Conservation (phyloP, 2,888 invertebrate genomes). For the Unio delphinus region DNA sequence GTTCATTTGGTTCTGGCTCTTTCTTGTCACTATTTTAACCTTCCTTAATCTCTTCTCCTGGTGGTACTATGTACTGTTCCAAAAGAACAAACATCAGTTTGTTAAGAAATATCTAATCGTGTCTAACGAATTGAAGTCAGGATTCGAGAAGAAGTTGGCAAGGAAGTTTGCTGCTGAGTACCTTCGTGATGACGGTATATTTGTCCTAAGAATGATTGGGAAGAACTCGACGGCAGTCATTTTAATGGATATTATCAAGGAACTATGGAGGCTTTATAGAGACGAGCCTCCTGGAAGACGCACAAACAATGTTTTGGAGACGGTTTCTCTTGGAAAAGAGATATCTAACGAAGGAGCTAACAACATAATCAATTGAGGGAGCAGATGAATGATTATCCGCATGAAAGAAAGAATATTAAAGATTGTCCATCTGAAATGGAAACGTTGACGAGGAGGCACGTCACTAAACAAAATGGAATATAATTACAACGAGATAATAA, state of each 20-base stretch:
- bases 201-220: conserved; percentile 45
- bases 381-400: too few relatives aligned
- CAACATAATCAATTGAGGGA: too few relatives aligned
- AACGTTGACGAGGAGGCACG: too few relatives aligned
- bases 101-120: conserved; percentile 43
- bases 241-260: conserved; percentile 37
- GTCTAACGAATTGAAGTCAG: conserved; percentile 28
- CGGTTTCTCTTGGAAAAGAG: too few relatives aligned
- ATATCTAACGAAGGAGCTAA: too few relatives aligned
- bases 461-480: too few relatives aligned
- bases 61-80: conserved; percentile 44
- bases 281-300: conserved; percentile 14
- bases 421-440: too few relatives aligned
- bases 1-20: conserved; percentile 54
- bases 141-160: conserved; percentile 45
- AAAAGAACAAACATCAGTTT: conserved; percentile 35
- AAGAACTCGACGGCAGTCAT: conserved; percentile 51
- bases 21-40: conserved; percentile 35
- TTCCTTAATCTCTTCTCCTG: conserved; percentile 42
- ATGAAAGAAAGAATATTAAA: too few relatives aligned
- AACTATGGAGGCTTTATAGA: conserved; percentile 45
- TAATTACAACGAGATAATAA: too few relatives aligned
- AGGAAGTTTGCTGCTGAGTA: conserved; percentile 47
- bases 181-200: conserved; percentile 50
- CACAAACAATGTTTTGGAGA: too few relatives aligned